phyloP scores from a whole-genome alignment of 2,113 vertebrate species.

The Lathamus discolor region DNA sequence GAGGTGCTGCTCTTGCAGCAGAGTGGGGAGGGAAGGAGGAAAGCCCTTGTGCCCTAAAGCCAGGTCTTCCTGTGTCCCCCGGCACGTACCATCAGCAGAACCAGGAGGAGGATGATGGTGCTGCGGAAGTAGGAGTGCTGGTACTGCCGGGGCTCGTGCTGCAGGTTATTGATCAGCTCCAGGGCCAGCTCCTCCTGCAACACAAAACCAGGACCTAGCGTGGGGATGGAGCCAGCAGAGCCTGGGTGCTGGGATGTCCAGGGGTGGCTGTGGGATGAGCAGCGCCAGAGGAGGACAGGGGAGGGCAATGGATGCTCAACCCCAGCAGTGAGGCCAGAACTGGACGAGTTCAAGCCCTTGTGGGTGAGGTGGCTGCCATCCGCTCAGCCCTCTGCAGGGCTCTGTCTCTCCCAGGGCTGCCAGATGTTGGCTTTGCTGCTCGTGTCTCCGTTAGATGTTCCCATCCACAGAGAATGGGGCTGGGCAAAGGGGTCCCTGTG shows the following conservation, averaged over 20 bases:
- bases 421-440: background rate
- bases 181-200: slow-evolving; percentile 88
- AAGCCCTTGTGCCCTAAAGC: background rate
- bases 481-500: background rate
- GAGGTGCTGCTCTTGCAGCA: background rate
- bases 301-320: background rate
- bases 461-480: background rate
- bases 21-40: background rate
- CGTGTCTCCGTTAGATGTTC: background rate
- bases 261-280: background rate
- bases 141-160: slow-evolving; percentile 57
- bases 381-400: background rate
- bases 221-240: background rate
- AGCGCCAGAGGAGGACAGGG: background rate
- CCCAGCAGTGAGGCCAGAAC: background rate
- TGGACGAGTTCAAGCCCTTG: background rate
- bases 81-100: slow-evolving; percentile 81
- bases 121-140: slow-evolving; percentile 83
- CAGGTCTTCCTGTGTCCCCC: rapidly evolving
- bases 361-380: background rate
- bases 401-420: background rate
- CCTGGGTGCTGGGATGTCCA: too few species aligned
- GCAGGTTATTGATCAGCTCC: slow-evolving; percentile 76
- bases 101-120: slow-evolving; percentile 76
- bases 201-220: background rate